These are phyloP conservation scores for Spilogale gracilis DNA, from an alignment of 2,113 vertebrate genomes.

Conservation along the genomic window DNA sequence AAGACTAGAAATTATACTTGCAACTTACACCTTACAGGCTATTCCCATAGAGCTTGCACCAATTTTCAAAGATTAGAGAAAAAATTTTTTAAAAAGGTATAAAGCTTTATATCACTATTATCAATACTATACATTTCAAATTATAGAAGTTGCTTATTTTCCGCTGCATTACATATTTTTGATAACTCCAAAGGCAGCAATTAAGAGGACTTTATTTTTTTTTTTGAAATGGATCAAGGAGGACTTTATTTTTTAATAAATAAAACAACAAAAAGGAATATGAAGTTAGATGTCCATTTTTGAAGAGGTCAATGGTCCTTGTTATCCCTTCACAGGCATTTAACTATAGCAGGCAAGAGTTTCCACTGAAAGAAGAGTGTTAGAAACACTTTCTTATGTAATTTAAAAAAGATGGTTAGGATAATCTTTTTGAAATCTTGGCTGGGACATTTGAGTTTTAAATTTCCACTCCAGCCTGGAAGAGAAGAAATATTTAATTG, in stretches of 20 bases:
- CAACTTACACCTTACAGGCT: accelerated
- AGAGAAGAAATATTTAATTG: not conserved
- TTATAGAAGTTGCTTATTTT: not conserved
- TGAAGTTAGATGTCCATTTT: not conserved
- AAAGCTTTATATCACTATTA: not conserved
- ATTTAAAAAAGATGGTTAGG: not conserved
- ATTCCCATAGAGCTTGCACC: accelerated
- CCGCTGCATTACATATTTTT: not conserved
- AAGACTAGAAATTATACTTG: not conserved
- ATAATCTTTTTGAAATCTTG: not conserved
- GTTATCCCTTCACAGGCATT: not conserved
- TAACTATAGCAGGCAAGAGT: not conserved
- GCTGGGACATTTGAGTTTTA: not conserved
- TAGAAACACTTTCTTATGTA: not conserved
- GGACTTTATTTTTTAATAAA: not conserved
- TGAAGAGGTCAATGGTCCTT: not conserved
- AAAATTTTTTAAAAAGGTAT: not conserved
- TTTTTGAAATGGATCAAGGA: not conserved
- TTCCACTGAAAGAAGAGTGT: not conserved
- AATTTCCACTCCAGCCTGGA: not conserved
- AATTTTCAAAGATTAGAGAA: not conserved
- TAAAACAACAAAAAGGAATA: not conserved
- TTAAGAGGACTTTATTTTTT: not conserved
- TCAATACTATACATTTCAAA: not conserved
- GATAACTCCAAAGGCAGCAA: not conserved